A percentile compares a stretch with the other conserved stretches of the same genome.
These are phyloP conservation scores for Gastrophysa polygoni DNA, from an alignment of 2,888 invertebrate species.

Conservation along the genomic window DNA sequence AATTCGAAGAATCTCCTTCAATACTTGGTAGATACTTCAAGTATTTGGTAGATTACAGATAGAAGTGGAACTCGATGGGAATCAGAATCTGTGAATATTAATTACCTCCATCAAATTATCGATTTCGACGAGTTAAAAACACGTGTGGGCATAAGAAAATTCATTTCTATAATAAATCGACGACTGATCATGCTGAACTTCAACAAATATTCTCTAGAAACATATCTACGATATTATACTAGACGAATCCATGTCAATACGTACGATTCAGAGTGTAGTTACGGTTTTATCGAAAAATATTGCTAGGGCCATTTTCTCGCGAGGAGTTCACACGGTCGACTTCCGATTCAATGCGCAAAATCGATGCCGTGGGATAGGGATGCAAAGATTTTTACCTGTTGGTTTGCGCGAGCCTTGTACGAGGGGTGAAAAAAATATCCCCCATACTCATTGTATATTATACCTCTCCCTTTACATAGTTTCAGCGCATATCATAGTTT, in stretches of 20 bases:
- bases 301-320: slow-evolving; percentile 28
- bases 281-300: slow-evolving; percentile 7
- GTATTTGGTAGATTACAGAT: too few relatives aligned
- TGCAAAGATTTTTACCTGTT: slow-evolving; percentile 20
- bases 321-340: slow-evolving; percentile 25
- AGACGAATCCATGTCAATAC: slow-evolving; percentile 4
- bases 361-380: slow-evolving; percentile 12
- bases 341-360: slow-evolving; percentile 18
- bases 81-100: too few relatives aligned
- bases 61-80: too few relatives aligned
- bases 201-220: not conserved
- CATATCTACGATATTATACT: not conserved
- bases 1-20: not conserved
- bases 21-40: not conserved
- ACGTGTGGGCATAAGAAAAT: not conserved
- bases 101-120: not conserved
- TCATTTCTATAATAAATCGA: too few relatives aligned
- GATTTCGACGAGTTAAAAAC: not conserved
- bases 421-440: not conserved
- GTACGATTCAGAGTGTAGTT: slow-evolving; percentile 17
- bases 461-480: not conserved
- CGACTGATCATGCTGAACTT: too few relatives aligned
- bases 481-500: too few relatives aligned
- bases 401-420: not conserved
- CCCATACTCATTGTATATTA: not conserved